A percentile compares a stretch with the other conserved stretches of the same genome.
Conservation (phyloP, 2,113 vertebrate genomes). For the Sminthopsis crassicaudata region DNA sequence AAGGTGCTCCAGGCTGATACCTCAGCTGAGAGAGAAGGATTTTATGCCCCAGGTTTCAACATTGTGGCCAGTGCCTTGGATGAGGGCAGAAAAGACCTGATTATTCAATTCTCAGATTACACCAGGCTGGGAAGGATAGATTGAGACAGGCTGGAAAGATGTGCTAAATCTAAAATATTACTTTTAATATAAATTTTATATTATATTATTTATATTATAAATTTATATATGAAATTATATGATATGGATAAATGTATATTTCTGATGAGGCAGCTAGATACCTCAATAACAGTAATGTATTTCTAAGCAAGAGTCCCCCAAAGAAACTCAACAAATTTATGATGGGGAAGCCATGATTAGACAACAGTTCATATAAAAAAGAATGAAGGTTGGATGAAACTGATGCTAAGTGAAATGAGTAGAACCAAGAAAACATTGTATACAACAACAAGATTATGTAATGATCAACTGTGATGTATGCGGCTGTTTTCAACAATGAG, state of each 20-base stretch:
- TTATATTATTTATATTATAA: too few relatives aligned
- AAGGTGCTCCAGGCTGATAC: background rate
- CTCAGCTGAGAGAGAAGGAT: background rate
- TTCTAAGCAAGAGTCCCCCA: background rate
- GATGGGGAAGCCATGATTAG: background rate
- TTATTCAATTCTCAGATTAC: background rate
- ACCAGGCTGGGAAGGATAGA: background rate
- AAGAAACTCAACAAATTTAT: background rate
- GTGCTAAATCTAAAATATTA: background rate
- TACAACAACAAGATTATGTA: too few relatives aligned
- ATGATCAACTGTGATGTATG: too few relatives aligned
- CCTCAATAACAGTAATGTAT: background rate
- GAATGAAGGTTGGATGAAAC: too few relatives aligned
- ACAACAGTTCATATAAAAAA: background rate
- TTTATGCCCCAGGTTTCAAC: background rate
- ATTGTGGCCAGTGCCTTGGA: background rate
- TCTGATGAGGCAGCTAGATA: background rate
- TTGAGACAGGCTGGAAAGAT: background rate
- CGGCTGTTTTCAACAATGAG: too few relatives aligned
- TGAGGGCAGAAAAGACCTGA: background rate
- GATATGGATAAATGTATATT: background rate
- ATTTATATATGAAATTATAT: too few relatives aligned
- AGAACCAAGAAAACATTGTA: too few relatives aligned
- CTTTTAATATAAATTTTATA: too few relatives aligned
- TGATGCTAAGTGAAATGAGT: too few relatives aligned